Evolutionary conservation across 2,797 vertebrate species (phyloP), one percentile per base, ranked within the genome.

Genomic region (Prunella strophiata): DNA sequence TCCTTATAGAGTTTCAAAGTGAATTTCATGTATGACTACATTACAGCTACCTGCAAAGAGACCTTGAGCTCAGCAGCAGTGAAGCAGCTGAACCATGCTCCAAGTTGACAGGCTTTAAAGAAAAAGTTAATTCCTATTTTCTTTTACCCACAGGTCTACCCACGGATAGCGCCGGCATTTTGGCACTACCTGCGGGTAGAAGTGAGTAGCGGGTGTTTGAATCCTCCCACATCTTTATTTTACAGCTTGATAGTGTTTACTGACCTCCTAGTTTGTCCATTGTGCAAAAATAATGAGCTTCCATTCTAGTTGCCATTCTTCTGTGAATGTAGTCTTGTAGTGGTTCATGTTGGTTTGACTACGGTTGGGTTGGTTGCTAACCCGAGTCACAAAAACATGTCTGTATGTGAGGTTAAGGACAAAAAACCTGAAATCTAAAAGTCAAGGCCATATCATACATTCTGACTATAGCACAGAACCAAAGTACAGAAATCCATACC

Each of bases 181-280:
- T 98, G 97, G 97, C 98, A 98, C 97, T 98, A 97, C 97, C 97
- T 98, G 97, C 87, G 97, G 98, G 98, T 98, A 98, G 97, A 98
- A 97, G 97, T 98, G 97, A 98, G 97, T 97, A 98, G 96, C 85
- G 80, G 89, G 96, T 81, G 78, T 95, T 97, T 97, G 93, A 97
- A 97, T 97, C 83, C 87, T 95, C 95, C 96, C 93, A 95, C 93
- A 76, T 93, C 85, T 93, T 94, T 91, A 51, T 89, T 93, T 96
- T 90, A 88, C 55, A 73, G 66, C 94, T 91, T 96, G 68, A 82
- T 93, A 89, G 52, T 84, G 51, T 89, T 95, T 73, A 80, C 83
- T 89, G 89, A 77, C 91, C 78, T 96, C 85, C 93, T 59, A 73
- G 72, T 82, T 83, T 94, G 79, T 88, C 79, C 91, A 94, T 96